Evolutionary conservation across 2,113 vertebrate genomes (phyloP).

Genomic region (Chaetorhynchus papuensis): DNA sequence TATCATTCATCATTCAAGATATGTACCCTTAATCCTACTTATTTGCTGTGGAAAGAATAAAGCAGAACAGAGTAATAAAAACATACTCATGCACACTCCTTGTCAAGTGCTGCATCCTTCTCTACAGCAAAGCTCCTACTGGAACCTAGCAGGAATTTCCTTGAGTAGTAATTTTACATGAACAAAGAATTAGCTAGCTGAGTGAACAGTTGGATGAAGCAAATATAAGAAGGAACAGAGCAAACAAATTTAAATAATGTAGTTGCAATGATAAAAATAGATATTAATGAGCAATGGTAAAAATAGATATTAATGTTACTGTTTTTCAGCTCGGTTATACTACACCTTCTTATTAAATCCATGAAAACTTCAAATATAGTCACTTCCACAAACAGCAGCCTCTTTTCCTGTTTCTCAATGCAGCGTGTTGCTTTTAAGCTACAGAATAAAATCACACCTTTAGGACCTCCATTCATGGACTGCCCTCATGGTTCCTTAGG

Average conservation of each 20-base stretch:
- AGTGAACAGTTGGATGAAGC: background rate
- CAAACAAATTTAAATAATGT: background rate
- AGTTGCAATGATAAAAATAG: background rate
- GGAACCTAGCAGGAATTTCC: background rate
- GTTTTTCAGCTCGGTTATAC: background rate
- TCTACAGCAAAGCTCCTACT: background rate
- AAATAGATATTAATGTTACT: background rate
- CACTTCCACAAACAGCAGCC: background rate
- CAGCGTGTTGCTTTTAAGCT: background rate
- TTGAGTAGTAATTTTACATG: background rate
- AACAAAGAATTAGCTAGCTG: background rate
- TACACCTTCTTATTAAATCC: background rate
- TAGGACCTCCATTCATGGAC: background rate
- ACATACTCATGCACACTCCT: background rate
- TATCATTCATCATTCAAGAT: slow-evolving; percentile 8
- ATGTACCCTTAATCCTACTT: slow-evolving; percentile 6
- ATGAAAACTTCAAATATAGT: background rate
- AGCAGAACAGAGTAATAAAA: background rate
- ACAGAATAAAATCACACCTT: background rate
- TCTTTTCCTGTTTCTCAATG: background rate
- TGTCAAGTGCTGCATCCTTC: background rate
- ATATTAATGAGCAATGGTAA: background rate
- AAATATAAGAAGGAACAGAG: background rate
- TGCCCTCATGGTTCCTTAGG: background rate
- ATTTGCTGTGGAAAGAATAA: slow-evolving; percentile 12